Evolutionary conservation across 2,797 vertebrate genomes (phyloP).

Genomic region (Fistularia tabacaria): DNA sequence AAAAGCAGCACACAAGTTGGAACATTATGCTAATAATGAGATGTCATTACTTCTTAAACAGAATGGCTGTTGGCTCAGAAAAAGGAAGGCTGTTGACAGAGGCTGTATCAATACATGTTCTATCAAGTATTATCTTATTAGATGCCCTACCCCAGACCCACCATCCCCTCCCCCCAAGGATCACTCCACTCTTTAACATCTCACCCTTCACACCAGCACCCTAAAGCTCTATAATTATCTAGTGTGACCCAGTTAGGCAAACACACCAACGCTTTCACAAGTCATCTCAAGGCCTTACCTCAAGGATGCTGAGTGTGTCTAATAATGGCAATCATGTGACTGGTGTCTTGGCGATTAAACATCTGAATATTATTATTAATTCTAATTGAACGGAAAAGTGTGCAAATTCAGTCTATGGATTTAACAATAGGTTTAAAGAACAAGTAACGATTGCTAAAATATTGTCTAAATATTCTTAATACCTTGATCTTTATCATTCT

Average conservation of each 20-base stretch:
- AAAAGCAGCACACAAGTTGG: constrained; percentile 74
- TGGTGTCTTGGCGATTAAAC: constrained; percentile 13
- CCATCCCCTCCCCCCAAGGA: not conserved
- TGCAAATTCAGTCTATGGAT: no score
- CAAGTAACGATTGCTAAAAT: no score
- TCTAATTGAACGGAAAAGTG: not conserved
- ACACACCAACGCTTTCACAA: constrained; percentile 37
- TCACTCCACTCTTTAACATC: constrained; percentile 35
- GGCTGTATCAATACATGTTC: constrained; percentile 50
- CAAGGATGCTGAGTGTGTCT: constrained; percentile 33
- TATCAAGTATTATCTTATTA: no score
- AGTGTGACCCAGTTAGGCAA: constrained; percentile 55
- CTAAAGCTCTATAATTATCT: constrained; percentile 59
- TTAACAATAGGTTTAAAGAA: no score
- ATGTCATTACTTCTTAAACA: constrained; percentile 75
- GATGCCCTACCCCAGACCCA: constrained; percentile 16
- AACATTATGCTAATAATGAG: constrained; percentile 77
- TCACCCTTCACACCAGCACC: constrained; percentile 52
- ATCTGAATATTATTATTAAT: constrained; percentile 21
- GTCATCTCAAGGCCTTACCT: constrained; percentile 37
- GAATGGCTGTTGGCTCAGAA: constrained; percentile 63
- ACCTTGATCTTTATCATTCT: no score
- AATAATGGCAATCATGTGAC: constrained; percentile 36
- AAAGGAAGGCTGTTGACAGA: constrained; percentile 43
- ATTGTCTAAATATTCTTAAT: no score